Evolutionary conservation across 2,113 vertebrate species (phyloP), one percentile per base, ranked within the genome.

Genomic region (Pterocles gutturalis): DNA sequence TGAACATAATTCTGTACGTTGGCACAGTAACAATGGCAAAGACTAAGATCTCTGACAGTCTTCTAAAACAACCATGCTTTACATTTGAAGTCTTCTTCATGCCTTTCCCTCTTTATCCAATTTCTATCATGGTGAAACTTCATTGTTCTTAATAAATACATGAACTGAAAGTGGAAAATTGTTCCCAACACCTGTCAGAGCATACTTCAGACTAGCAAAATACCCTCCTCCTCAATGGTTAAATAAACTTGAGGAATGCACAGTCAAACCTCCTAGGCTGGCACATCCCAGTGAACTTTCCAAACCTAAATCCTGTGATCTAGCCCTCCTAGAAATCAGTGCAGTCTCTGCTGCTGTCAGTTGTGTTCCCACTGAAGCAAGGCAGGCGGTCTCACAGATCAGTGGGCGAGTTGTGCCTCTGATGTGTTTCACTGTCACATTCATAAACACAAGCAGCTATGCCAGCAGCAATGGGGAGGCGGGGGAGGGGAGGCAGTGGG

Each of bases 391-490:
- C 94, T 95, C 97, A 89, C 93, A 98, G 97, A 98, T 98, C 97
- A 98, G 97, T 67, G 76, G 93, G 83, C 87, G 93, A 96, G 93
- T 93, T 93, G 91, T 43, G 75, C 79, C 79, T 97, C 86, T 71
- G 94, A 97, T 97, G 92, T 58, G 86, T 95, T 83, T 96, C 84
- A 97, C 95, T 96, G 96, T 97, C 97, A 97, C 84, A 78, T 95
- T 93, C 95, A 96, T 95, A 98, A 98, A 97, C 94, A 96, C 82
- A 83, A 88, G 70, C 88, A 95, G 91, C 93, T 58, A 87, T 6
- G 62, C 77, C 92, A 83, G 86, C 66, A 96, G 96, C 43, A 5
- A 93, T 17, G 66, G 96, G 79, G 87, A 91, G 62, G 83, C 24
- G 3, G 70, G 12, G 38, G 38, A 12, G 38, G n/a, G n/a, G n/a